phyloP scores from a whole-genome alignment of 2,797 vertebrate genomes.

The Pseudochaenichthys georgianus region DNA sequence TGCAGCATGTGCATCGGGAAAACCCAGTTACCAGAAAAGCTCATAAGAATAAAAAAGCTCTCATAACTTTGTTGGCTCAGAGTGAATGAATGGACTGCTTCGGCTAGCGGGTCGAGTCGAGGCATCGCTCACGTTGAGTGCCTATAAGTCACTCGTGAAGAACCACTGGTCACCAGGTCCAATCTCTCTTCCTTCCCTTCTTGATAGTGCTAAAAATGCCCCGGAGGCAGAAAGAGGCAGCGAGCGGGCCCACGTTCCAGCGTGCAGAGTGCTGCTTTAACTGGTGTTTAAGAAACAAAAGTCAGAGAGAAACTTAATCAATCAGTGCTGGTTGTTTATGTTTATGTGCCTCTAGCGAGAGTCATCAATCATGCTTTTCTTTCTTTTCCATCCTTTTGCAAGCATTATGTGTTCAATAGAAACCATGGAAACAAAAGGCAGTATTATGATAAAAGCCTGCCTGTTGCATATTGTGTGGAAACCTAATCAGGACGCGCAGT shows the following conservation, averaged over 20 bases:
- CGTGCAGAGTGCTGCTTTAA: constrained; percentile 70
- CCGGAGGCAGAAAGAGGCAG: constrained; percentile 63
- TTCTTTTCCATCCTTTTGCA: constrained; percentile 58
- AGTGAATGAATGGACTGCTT: constrained; percentile 76
- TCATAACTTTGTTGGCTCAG: constrained; percentile 78
- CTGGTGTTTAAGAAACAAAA: constrained; percentile 83
- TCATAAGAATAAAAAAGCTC: constrained; percentile 83
- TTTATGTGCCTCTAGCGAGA: constrained; percentile 78
- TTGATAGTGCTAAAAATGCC: constrained; percentile 66
- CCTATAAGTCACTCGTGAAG: constrained; percentile 80
- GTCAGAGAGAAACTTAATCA: constrained; percentile 82
- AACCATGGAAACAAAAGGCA: constrained; percentile 76
- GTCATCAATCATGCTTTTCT: constrained; percentile 80
- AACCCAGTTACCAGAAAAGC: constrained; percentile 81
- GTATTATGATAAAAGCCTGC: constrained; percentile 73
- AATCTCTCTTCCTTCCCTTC: constrained; percentile 75
- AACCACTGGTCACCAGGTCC: constrained; percentile 77
- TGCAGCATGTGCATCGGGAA: constrained; percentile 75
- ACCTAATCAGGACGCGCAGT: constrained; percentile 71
- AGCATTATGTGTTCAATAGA: constrained; percentile 68
- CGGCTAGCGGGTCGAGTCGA: constrained; percentile 50
- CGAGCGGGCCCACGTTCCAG: constrained; percentile 58
- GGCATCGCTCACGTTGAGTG: constrained; percentile 80
- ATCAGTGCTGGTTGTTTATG: constrained; percentile 83
- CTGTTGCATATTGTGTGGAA: constrained; percentile 74